These are phyloP conservation scores for Antedon mediterranea DNA, from an alignment of 53 echinoderm and acorn worm genomes.

Conservation along the genomic window DNA sequence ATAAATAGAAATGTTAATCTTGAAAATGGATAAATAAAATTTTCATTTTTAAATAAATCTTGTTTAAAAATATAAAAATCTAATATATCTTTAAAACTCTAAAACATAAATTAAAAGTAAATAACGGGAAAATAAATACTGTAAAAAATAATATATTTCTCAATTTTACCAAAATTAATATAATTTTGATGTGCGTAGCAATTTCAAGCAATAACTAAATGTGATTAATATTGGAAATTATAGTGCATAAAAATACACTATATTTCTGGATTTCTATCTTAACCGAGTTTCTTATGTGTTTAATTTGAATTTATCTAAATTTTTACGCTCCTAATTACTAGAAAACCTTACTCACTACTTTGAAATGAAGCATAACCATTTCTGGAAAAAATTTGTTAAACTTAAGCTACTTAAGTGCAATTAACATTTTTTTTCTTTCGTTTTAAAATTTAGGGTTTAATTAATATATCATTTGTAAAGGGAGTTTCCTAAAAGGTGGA, in stretches of 20 bases:
- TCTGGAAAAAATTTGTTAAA: not conserved
- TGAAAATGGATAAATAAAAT: not conserved
- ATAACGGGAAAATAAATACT: not conserved
- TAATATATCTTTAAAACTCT: not conserved
- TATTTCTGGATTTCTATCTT: too few relatives aligned
- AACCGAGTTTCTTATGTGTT: too few relatives aligned
- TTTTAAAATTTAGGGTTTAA: not conserved
- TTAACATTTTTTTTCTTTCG: not conserved
- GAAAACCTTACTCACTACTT: not conserved
- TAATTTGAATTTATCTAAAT: not conserved
- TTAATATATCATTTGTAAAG: not conserved
- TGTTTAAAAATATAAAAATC: not conserved
- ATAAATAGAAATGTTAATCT: not conserved
- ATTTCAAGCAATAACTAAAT: too few relatives aligned
- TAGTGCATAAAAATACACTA: too few relatives aligned
- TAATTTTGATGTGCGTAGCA: too few relatives aligned
- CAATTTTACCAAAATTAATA: not conserved
- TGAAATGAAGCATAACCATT: not conserved
- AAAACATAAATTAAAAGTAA: not conserved
- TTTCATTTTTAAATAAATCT: not conserved
- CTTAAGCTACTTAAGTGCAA: not conserved
- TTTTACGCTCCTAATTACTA: not conserved
- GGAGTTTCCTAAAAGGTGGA: not conserved
- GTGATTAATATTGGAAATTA: too few relatives aligned
- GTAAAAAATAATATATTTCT: not conserved